Evolutionary conservation across 2,888 invertebrate genomes (phyloP).

Genomic region (Erebia epiphron): DNA sequence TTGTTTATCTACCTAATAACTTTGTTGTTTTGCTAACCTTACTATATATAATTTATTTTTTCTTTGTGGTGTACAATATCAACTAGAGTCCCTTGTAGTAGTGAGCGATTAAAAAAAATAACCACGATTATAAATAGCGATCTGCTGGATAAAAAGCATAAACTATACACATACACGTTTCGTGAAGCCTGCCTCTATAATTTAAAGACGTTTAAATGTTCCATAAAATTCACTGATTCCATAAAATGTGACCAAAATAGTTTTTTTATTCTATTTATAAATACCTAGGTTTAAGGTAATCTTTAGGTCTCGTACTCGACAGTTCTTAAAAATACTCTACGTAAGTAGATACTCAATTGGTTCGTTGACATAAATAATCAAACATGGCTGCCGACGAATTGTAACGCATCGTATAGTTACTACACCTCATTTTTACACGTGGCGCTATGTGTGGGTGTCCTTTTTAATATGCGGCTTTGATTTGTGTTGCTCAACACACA

Average conservation of each 20-base stretch:
- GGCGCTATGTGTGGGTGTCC: too few species aligned
- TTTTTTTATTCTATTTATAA: constrained; percentile 14
- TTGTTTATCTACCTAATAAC: too few species aligned
- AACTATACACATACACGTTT: background rate
- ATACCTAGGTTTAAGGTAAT: background rate
- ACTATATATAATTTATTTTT: too few species aligned
- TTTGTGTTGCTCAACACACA: too few species aligned
- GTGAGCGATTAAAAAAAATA: background rate
- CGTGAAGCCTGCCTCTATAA: constrained; percentile 18
- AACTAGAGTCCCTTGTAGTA: background rate
- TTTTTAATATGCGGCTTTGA: too few species aligned
- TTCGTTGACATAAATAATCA: background rate
- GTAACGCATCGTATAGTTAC: too few species aligned
- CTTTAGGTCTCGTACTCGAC: constrained; percentile 15
- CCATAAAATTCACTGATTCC: constrained; percentile 24
- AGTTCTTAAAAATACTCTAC: constrained; percentile 1
- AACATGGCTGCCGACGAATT: too few species aligned
- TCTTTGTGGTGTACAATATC: too few species aligned
- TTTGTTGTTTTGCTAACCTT: too few species aligned
- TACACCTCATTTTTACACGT: too few species aligned
- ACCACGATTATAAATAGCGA: background rate
- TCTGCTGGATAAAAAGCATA: background rate
- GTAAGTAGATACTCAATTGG: background rate
- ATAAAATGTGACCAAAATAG: constrained; percentile 37
- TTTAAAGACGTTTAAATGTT: constrained; percentile 28